Evolutionary conservation across 2,113 vertebrate species (phyloP), one percentile per base, ranked within the genome.

Genomic region (Cricetomys ansorgei): DNA sequence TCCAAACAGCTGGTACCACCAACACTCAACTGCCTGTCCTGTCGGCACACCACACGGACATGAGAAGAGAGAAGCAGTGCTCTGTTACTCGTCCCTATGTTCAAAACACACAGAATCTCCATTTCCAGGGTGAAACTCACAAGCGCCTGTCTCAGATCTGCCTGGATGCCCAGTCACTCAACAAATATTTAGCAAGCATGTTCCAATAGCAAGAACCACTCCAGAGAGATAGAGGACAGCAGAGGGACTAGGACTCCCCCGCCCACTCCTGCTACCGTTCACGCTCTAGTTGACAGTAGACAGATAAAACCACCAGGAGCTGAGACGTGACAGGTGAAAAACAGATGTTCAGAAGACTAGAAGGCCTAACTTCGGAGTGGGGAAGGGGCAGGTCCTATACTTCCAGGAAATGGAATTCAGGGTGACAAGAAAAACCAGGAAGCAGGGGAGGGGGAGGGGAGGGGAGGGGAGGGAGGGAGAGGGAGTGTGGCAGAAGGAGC

Each of bases 341-440:
- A 77, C 34, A 57, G 6, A 5, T 0, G 9, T 6, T 2, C 21
- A 34, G n/a, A n/a, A 23, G 29, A 57, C 64, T 34, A 10, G 7
- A 45, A 45, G 62, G 48, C 17, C 12, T 0, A 31, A 40, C 9
- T 59, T 59, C 34, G 29, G 37, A 45, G 53, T 19, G 69, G 19
- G 16, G 17, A 31, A 55, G 59, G 7, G 7, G 23, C 19, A 45
- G 50, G n/a, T 67, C 27, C 16, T 12, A 64, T 21, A 40, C 11
- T 40, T 55, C 37, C 31, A 88, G 76, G n/a, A 40, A 93, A 59
- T 0, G 21, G 31, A 11, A 40, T 67, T 85, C 64, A 72, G 62
- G 55, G 53, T 76, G 34, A 84, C 3, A 70, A 70, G 59, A 62
- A 29, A 5, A 88, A 25, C 15, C 17, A 57, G 0, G 6, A 45